phyloP scores from a whole-genome alignment of 2,888 invertebrate species.

The Thalpophila matura region DNA sequence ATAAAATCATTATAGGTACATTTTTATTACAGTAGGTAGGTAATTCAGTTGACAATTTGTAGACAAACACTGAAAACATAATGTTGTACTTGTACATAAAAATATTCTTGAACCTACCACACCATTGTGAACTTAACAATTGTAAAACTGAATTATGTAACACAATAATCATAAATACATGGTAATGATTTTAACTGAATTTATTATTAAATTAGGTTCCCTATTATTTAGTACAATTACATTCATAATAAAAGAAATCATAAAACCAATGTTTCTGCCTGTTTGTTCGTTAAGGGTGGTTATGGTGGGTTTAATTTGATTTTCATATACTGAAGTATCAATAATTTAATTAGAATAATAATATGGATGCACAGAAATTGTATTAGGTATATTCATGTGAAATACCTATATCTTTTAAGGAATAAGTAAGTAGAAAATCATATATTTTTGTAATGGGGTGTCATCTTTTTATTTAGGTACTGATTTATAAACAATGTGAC shows the following conservation, averaged over 20 bases:
- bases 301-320: no score
- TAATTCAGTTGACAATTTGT: constrained; percentile 52
- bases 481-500: constrained; percentile 10
- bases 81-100: constrained; percentile 48
- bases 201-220: constrained; percentile 32
- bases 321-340: no score
- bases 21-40: constrained; percentile 45
- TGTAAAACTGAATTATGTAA: constrained; percentile 52
- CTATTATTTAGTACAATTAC: constrained; percentile 29
- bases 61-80: constrained; percentile 18
- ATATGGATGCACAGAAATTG: no score
- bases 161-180: constrained; percentile 53
- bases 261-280: no score
- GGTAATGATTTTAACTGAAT: constrained; percentile 43
- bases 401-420: background rate
- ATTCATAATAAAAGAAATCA: constrained; percentile 12
- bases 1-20: constrained; percentile 51
- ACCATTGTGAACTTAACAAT: constrained; percentile 23
- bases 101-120: constrained; percentile 47
- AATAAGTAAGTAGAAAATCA: constrained; percentile 6
- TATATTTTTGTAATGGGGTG: background rate
- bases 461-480: constrained; percentile 23
- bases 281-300: no score
- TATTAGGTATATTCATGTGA: no score
- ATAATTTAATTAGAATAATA: no score